Percentiles rank a stretch among this genome's conserved stretches.
Evolutionary conservation across 2,888 invertebrate genomes (phyloP).

Genomic region (Lamellibrachia columna): DNA sequence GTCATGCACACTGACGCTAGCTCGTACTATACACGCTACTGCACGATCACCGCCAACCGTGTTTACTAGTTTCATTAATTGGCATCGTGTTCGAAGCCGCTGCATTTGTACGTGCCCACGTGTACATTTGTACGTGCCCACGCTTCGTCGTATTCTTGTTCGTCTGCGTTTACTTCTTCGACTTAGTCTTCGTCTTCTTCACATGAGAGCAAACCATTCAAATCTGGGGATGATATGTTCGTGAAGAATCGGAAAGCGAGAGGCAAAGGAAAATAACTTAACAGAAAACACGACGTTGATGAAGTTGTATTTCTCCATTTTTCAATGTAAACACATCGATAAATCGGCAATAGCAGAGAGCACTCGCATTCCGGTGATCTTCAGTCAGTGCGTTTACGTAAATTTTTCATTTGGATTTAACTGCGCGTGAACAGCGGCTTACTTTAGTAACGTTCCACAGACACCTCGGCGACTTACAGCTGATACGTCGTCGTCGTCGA

Average conservation of each 20-base stretch:
- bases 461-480: background rate
- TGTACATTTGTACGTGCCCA: too few relatives aligned
- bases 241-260: background rate
- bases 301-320: background rate
- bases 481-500: background rate
- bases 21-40: background rate
- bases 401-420: background rate
- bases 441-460: background rate
- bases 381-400: background rate
- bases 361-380: background rate
- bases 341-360: background rate
- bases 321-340: background rate
- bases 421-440: background rate
- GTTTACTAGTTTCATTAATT: background rate
- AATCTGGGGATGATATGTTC: background rate
- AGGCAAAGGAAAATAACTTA: background rate
- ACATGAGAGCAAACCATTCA: too few relatives aligned
- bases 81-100: background rate
- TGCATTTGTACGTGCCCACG: background rate
- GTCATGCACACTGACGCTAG: background rate
- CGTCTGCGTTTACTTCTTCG: too few relatives aligned
- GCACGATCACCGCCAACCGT: background rate
- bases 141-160: too few relatives aligned
- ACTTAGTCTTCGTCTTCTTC: too few relatives aligned
- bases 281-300: background rate